A percentile compares a stretch with the other conserved stretches of the same genome.
These are phyloP conservation scores for Odocoileus hemionus DNA, from an alignment of 2,113 vertebrate species.

Conservation along the genomic window DNA sequence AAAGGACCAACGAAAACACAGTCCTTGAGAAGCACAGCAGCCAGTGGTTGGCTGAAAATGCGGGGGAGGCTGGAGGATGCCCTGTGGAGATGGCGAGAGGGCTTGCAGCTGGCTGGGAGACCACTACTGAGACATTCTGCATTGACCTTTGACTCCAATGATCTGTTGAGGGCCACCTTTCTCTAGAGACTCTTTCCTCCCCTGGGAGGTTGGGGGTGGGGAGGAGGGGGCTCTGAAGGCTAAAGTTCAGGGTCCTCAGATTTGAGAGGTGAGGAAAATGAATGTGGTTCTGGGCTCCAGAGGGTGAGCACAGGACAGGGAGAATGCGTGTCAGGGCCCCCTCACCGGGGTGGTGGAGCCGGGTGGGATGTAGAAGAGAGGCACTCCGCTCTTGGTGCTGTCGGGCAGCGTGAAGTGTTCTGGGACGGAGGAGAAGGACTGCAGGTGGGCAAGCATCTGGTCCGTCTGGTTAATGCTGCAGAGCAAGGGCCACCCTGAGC, in stretches of 20 bases:
- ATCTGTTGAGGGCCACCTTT: background rate
- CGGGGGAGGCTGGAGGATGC: background rate
- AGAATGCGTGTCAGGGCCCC: background rate
- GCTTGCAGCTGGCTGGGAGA: background rate
- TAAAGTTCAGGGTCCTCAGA: background rate
- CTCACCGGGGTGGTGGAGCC: slow-evolving; percentile 95
- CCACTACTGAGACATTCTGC: background rate
- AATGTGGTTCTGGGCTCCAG: background rate
- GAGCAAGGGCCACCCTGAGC: slow-evolving; percentile 53
- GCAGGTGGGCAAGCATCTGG: slow-evolving; percentile 97
- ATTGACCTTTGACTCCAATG: background rate
- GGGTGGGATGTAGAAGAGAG: slow-evolving; percentile 97
- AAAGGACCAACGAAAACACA: background rate
- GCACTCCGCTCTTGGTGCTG: slow-evolving; percentile 98
- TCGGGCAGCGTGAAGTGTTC: slow-evolving; percentile 98
- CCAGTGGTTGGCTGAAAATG: background rate
- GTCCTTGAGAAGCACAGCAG: background rate
- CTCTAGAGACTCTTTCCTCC: background rate
- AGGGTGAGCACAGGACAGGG: background rate
- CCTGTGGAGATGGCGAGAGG: background rate
- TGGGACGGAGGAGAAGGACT: slow-evolving; percentile 95
- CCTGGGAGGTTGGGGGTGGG: background rate
- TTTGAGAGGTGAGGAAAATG: background rate
- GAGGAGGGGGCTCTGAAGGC: background rate
- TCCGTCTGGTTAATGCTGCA: slow-evolving; percentile 97